phyloP scores from a whole-genome alignment of 2,888 invertebrate genomes.

The Diarsia mendica region DNA sequence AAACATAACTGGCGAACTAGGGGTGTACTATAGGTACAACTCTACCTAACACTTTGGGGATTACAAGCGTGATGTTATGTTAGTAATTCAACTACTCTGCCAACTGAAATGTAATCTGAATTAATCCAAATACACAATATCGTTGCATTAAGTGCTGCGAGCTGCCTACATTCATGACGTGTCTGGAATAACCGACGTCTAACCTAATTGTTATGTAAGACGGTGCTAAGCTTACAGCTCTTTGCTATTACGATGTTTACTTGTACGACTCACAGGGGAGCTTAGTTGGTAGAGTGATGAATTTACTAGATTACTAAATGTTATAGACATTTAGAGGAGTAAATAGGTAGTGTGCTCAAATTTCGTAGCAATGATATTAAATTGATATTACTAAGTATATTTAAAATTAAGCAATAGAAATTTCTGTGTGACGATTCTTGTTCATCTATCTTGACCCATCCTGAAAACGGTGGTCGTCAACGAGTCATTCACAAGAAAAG shows the following conservation, averaged over 20 bases:
- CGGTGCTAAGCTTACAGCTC: conserved; percentile 10
- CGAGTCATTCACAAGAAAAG: no score
- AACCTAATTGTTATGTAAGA: conserved; percentile 29
- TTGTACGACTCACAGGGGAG: conserved; percentile 15
- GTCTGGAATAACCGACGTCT: conserved; percentile 12
- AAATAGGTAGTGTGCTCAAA: not conserved
- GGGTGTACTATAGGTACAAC: no score
- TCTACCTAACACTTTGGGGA: no score
- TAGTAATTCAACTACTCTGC: not conserved
- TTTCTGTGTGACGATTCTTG: no score
- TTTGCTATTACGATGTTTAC: conserved; percentile 19
- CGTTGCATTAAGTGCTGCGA: conserved; percentile 15
- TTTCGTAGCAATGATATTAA: not conserved
- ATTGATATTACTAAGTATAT: not conserved
- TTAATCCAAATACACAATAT: not conserved
- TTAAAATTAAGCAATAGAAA: not conserved
- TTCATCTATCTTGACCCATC: no score
- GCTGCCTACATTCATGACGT: conserved; percentile 15
- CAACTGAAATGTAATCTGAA: conserved; percentile 12
- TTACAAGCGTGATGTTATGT: no score
- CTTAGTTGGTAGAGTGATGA: not conserved
- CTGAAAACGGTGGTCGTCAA: no score
- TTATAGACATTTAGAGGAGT: not conserved
- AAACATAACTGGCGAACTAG: no score
- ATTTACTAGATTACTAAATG: conserved; percentile 10